Base-by-base conservation (phyloP, 1,140 invertebrate genomes). In the Drosophila pachea region DNA sequence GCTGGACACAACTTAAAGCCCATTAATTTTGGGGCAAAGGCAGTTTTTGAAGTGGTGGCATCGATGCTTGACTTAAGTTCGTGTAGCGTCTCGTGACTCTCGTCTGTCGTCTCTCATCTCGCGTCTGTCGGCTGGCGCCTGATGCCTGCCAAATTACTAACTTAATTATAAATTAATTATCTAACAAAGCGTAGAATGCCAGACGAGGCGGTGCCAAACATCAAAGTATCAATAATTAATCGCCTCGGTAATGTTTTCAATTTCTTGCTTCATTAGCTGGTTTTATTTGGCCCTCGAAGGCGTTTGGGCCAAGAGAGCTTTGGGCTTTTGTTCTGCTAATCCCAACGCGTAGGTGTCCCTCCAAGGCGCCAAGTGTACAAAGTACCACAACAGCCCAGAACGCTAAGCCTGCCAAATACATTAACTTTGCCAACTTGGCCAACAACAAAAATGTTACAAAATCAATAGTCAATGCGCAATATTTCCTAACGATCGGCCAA, bases 131-230 rank as follows among this genome's bases (percentile, higher is more conserved):
- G 12, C 56, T 52, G 49, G 5, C 2, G 49, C 12, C 49, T 52
- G 32, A 12, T 12, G 43, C 33, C 56, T 49, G 63, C 59, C 66
- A 68, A 79, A 77, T 86, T 68, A 71, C 78, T 81, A 86, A 81
- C 76, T 81, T 86, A 86, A 86, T 86, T 86, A 86, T 86, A 86
- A 86, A 86, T 86, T 81, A 86, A 86, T 86, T 86, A 76, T 74
- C 62, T 68, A 59, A 50, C 64, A 77, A 56, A 45, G 72, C 54
- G 50, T 49, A 53, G 68, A 50, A 47, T 36, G 53, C 43, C 54
- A 50, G 31, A 56, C 48, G 9, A 29, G 33, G 32, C 45, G 47
- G 43, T 31, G 48, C 40, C 50, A 43, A 60, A 86, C 81, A 84
- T 84, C 81, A 84, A 84, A 84, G 81, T 76, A 84, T 84, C 81